Evolutionary conservation across 2,888 invertebrate genomes (phyloP).

Genomic region (Lochmaea capreae): DNA sequence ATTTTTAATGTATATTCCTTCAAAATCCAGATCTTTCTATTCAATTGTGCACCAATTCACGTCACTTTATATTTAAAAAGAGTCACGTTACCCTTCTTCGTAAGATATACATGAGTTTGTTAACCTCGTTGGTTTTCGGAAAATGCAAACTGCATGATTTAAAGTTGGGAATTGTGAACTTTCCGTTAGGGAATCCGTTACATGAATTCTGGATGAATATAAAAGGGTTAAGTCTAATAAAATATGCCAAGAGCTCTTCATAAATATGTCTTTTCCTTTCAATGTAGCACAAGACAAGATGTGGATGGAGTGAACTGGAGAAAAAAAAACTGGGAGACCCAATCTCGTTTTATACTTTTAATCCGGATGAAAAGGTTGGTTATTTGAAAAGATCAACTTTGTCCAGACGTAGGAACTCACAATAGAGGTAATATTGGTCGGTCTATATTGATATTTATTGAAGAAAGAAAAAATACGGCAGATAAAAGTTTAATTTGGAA

Average conservation of each 20-base stretch:
- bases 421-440: background rate
- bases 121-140: conserved; percentile 27
- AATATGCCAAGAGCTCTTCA: conserved; percentile 22
- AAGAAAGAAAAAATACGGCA: background rate
- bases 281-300: conserved; percentile 1
- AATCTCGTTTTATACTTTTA: background rate
- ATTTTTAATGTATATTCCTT: background rate
- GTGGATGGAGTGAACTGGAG: background rate
- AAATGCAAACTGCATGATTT: conserved; percentile 36
- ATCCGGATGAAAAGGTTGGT: background rate
- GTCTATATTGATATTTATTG: background rate
- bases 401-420: background rate
- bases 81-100: conserved; percentile 28
- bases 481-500: background rate
- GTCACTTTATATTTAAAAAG: conserved; percentile 27
- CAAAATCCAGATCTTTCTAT: conserved; percentile 2
- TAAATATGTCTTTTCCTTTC: conserved; percentile 20
- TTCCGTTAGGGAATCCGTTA: conserved; percentile 35
- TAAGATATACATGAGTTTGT: conserved; percentile 36
- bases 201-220: conserved; percentile 31
- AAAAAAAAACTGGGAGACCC: background rate
- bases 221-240: conserved; percentile 29
- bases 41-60: conserved; percentile 17
- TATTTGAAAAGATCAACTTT: background rate
- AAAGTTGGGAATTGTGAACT: conserved; percentile 33